These are phyloP conservation scores for Rhyacichthys aspro DNA, from an alignment of 2,797 vertebrate species.

Conservation along the genomic window DNA sequence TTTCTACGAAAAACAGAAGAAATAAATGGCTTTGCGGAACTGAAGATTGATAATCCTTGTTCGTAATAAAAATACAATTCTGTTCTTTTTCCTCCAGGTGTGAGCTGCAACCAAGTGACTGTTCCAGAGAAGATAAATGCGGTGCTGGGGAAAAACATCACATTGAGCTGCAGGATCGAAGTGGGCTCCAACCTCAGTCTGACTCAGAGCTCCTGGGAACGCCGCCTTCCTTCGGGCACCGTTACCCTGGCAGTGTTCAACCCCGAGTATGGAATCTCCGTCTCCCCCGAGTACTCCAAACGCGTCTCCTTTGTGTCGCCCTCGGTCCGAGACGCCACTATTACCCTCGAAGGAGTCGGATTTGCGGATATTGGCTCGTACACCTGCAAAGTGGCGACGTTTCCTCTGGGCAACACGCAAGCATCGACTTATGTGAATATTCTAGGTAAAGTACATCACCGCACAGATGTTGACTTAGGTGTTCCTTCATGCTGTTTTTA, in stretches of 20 bases:
- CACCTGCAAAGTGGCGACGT: constrained; percentile 94
- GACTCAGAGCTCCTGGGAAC: constrained; percentile 96
- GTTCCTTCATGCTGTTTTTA: constrained; percentile 18
- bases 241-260: constrained; percentile 92
- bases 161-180: constrained; percentile 90
- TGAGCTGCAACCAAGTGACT: constrained; percentile 86
- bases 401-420: constrained; percentile 93
- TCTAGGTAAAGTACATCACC: constrained; percentile 84
- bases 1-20: too few relatives aligned
- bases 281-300: constrained; percentile 85
- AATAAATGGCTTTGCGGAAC: too few relatives aligned
- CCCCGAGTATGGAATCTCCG: constrained; percentile 88
- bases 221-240: constrained; percentile 82
- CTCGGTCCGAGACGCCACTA: constrained; percentile 89
- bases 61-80: too few relatives aligned
- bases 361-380: constrained; percentile 92
- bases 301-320: constrained; percentile 90
- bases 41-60: too few relatives aligned
- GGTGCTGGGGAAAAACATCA: constrained; percentile 93
- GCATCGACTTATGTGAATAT: constrained; percentile 88
- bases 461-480: constrained; percentile 9
- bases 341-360: constrained; percentile 86
- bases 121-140: constrained; percentile 88
- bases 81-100: constrained; percentile 74
- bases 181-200: constrained; percentile 88